Conservation (phyloP, 2,888 invertebrate species). For the Cheilosia impressa region DNA sequence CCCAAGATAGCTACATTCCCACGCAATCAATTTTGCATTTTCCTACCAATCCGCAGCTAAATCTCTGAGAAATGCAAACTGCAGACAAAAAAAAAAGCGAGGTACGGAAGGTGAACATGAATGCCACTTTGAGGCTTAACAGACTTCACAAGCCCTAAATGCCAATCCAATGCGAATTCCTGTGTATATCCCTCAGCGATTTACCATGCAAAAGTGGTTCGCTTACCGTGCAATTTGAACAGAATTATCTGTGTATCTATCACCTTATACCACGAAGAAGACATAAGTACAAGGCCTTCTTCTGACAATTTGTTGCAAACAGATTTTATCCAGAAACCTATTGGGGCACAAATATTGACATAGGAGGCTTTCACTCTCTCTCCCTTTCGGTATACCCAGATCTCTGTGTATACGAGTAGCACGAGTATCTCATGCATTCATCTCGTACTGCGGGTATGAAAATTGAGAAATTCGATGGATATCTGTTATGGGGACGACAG, state of each 20-base stretch:
- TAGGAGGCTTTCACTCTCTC: conserved; percentile 25
- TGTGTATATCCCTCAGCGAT: conserved; percentile 3
- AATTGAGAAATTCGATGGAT: conserved; percentile 67
- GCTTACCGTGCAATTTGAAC: conserved; percentile 49
- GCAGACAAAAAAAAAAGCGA: conserved; percentile 6
- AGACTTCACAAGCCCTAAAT: conserved; percentile 46
- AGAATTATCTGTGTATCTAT: conserved; percentile 52
- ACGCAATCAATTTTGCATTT: conserved; percentile 54
- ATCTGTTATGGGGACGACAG: conserved; percentile 38
- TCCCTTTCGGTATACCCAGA: no score
- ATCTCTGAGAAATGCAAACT: conserved; percentile 25
- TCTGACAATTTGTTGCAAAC: conserved; percentile 1
- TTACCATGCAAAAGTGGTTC: conserved; percentile 40
- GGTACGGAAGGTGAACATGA: neutral
- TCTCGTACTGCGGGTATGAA: conserved; percentile 48
- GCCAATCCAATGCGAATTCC: conserved; percentile 49
- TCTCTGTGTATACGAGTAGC: neutral
- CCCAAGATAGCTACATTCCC: conserved; percentile 40
- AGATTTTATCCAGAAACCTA: conserved; percentile 38
- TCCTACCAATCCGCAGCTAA: neutral
- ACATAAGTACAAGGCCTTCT: conserved; percentile 11
- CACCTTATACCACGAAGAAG: conserved; percentile 11
- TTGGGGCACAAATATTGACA: conserved; percentile 70
- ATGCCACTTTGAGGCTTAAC: conserved; percentile 16
- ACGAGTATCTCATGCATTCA: conserved; percentile 16